Percentiles rank a stretch among this genome's conserved stretches.
These are phyloP conservation scores for Magallana gigas DNA, from an alignment of 1,140 invertebrate species.

Conservation along the genomic window DNA sequence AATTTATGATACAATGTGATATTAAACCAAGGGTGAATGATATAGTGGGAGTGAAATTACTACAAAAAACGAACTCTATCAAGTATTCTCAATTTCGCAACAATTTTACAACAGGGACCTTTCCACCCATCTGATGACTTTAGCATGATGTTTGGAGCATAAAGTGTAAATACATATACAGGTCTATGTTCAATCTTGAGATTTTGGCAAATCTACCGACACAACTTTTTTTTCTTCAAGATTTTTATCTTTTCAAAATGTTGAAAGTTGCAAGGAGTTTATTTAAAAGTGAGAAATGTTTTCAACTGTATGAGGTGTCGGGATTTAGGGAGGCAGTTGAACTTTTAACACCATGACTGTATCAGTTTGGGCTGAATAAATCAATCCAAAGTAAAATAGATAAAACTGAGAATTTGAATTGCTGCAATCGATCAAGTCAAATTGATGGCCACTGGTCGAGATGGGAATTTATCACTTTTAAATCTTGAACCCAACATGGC, in stretches of 20 bases:
- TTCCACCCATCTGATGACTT: not conserved
- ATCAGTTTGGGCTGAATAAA: slow-evolving; percentile 34
- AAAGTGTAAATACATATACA: not conserved
- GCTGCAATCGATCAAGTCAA: slow-evolving; percentile 25
- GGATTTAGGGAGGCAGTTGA: slow-evolving; percentile 28
- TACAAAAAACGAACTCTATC: too few relatives aligned
- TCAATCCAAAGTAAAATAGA: slow-evolving; percentile 31
- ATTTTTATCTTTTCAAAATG: slow-evolving; percentile 30
- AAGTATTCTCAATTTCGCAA: too few relatives aligned
- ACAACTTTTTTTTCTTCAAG: slow-evolving; percentile 1
- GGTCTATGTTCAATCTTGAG: not conserved
- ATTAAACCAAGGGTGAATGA: too few relatives aligned
- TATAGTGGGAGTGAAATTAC: too few relatives aligned
- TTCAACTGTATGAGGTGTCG: slow-evolving; percentile 10
- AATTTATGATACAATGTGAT: too few relatives aligned
- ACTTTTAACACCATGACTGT: slow-evolving; percentile 31
- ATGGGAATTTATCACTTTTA: slow-evolving; percentile 21
- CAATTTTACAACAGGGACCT: not conserved
- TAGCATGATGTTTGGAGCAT: not conserved
- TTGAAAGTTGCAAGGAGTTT: slow-evolving; percentile 33
- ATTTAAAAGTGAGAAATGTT: slow-evolving; percentile 38
- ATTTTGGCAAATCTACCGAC: slow-evolving; percentile 16
- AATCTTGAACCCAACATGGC: not conserved
- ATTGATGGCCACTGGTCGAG: slow-evolving; percentile 25
- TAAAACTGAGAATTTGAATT: slow-evolving; percentile 32